phyloP scores from a whole-genome alignment of 2,797 vertebrate genomes.

The Emydoidea blandingii region DNA sequence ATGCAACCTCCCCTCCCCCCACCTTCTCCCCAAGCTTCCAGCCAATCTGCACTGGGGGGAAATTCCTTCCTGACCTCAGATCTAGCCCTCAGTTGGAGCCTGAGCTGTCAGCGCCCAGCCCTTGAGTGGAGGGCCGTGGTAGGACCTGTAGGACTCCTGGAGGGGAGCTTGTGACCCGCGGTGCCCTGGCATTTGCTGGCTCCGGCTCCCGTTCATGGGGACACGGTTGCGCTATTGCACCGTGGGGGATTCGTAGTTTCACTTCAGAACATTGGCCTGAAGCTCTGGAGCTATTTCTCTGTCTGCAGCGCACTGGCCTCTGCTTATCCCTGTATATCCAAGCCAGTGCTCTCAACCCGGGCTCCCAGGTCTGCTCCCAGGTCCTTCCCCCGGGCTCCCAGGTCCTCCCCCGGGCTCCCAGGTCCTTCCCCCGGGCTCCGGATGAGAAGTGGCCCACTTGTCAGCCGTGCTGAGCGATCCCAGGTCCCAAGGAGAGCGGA shows the following conservation, averaged over 20 bases:
- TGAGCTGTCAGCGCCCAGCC: background rate
- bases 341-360: background rate
- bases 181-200: too few relatives aligned
- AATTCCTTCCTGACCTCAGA: background rate
- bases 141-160: background rate
- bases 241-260: accelerated
- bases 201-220: background rate
- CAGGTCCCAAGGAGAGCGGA: background rate
- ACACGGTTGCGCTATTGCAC: background rate
- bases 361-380: background rate
- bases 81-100: background rate
- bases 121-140: background rate
- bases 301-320: background rate
- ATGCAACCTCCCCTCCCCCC: background rate
- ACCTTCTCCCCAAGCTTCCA: too few relatives aligned
- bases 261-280: background rate
- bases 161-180: too few relatives aligned
- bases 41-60: background rate
- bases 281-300: background rate
- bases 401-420: too few relatives aligned
- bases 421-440: background rate
- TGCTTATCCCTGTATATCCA: background rate
- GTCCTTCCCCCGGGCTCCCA: too few relatives aligned
- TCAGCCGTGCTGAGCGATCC: background rate
- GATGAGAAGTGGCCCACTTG: background rate